phyloP scores from a whole-genome alignment of 2,113 vertebrate genomes.

The Tenrec ecaudatus region DNA sequence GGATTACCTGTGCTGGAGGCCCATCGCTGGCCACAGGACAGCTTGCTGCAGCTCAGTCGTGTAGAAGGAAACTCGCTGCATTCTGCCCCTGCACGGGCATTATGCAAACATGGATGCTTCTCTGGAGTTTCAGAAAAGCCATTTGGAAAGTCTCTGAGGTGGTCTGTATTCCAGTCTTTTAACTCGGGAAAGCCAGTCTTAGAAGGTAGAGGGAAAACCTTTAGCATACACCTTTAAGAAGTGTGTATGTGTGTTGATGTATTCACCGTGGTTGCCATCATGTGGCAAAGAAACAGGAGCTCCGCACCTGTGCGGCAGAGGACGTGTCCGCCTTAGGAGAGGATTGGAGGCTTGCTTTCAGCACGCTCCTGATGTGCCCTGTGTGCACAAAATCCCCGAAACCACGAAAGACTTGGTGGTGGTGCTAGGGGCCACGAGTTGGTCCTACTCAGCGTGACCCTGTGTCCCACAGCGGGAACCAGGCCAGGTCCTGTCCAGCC shows the following conservation, averaged over 20 bases:
- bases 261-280: background rate
- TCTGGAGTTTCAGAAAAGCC: slow-evolving; percentile 31
- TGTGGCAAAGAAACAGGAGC: background rate
- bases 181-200: background rate
- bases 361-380: background rate
- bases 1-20: background rate
- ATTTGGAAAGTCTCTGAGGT: background rate
- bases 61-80: background rate
- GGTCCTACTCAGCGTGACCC: too few relatives aligned
- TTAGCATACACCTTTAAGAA: too few relatives aligned
- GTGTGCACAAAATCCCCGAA: background rate
- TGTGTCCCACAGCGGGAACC: too few relatives aligned
- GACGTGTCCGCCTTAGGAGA: background rate
- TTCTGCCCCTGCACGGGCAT: background rate
- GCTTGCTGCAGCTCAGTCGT: background rate
- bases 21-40: rapidly evolving
- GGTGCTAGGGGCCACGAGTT: too few relatives aligned
- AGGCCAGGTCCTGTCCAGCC: too few relatives aligned
- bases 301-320: too few relatives aligned
- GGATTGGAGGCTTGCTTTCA: background rate
- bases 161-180: background rate
- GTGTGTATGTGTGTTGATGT: background rate
- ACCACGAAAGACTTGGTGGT: background rate
- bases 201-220: background rate
- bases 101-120: background rate